These are phyloP conservation scores for Hydrozoanthus tunicans DNA, from an alignment of 64 coral and sea anemone genomes.

Conservation along the genomic window DNA sequence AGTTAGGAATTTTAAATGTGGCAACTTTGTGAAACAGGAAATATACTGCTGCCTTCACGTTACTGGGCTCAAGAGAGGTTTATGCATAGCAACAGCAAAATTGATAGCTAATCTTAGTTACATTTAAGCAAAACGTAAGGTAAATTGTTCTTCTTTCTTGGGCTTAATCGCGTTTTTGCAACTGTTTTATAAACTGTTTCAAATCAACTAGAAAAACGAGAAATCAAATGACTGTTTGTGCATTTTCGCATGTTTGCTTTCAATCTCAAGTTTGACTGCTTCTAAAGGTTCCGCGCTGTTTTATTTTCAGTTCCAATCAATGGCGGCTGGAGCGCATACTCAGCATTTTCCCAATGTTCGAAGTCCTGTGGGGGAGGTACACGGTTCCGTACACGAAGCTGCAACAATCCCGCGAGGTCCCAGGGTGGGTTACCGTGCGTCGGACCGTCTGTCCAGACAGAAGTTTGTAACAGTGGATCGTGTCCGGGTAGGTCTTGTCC, in stretches of 20 bases:
- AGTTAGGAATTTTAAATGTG: no score
- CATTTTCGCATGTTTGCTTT: background rate
- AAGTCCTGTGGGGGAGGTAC: slow-evolving; percentile 2
- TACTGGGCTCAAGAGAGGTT: no score
- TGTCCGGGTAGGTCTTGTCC: background rate
- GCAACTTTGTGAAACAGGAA: no score
- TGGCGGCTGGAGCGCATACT: background rate
- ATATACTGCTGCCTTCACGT: no score
- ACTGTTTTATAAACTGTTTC: no score
- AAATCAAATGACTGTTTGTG: no score
- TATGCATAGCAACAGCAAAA: no score
- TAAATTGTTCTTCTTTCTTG: no score
- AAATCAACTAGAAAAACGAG: no score
- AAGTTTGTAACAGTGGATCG: background rate
- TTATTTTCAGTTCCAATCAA: background rate
- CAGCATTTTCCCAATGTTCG: background rate
- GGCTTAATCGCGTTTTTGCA: no score
- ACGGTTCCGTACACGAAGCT: slow-evolving; percentile 14
- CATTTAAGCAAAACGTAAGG: no score
- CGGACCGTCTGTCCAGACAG: background rate
- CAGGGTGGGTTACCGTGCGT: background rate
- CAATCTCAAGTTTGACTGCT: background rate
- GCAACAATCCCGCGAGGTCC: background rate
- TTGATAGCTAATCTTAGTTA: no score
- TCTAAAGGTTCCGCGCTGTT: background rate